Base-by-base conservation (phyloP, 2,113 vertebrate species). In the Hepsetus odoe region DNA sequence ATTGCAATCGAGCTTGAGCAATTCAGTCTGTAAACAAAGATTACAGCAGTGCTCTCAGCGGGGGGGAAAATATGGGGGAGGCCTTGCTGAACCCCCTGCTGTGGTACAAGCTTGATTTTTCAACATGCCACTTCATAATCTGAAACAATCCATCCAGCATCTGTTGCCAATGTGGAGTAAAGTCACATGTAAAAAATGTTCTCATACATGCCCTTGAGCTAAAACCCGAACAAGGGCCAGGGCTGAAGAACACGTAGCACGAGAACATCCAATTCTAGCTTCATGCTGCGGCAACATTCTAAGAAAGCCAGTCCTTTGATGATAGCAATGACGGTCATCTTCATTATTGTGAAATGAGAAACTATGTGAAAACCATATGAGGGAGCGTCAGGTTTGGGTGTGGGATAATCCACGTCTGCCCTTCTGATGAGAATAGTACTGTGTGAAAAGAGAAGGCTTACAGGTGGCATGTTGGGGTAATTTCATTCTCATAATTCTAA, bases 121-220 rank as follows among this genome's bases (percentile, higher is more conserved):
- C 1, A 5, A 33, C 26, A 71, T 9, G 56, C 69, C 65, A 81
- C 30, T 56, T 38, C 12, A 40, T 61, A 46, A 59, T 28, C 72
- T 38, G 30, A 74, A 74, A 58, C 32, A 59, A 64, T 59, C 14
- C 68, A 56, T 49, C 68, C 44, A 61, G 61, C 32, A 46, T 77
- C 62, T 68, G 74, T 68, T 64, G n/a, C 59, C 35, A 56, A 56
- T 46, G n/a, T 5, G n/a, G 49, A 69, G 13, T 9, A 42, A 71
- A 76, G 33, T 42, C 65, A 75, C 66, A 24, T 49, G 16, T 24
- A 35, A 76, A 55, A 46, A 61, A 55, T 66, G 74, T 76, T 76
- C 59, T 18, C 61, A 76, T 4, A 24, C 38, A 58, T 46, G 53
- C 71, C 64, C 40, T 62, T 14, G 9, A 20, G 35, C 53, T 64